These are phyloP conservation scores for Panurus biarmicus DNA, from an alignment of 2,113 vertebrate species.

Conservation along the genomic window DNA sequence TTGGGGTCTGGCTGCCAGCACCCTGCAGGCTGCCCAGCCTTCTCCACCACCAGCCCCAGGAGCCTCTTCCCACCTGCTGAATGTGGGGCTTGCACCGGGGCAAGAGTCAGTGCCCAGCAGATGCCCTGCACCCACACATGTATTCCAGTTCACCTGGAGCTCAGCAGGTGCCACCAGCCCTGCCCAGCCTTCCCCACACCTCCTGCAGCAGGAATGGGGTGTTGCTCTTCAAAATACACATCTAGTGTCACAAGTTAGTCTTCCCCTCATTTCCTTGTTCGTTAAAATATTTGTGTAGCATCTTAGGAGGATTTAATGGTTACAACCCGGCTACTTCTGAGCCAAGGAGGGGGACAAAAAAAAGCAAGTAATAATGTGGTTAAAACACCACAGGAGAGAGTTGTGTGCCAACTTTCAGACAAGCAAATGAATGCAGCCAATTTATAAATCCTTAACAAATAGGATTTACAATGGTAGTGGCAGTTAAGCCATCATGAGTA, in stretches of 20 bases:
- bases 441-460: constrained; percentile 31
- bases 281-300: neutral
- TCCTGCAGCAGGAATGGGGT: neutral
- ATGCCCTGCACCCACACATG: neutral
- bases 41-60: neutral
- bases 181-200: neutral
- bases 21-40: neutral
- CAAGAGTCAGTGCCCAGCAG: neutral
- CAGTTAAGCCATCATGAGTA: neutral
- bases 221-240: neutral
- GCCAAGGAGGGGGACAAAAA: neutral
- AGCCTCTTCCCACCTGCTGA: neutral
- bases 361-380: neutral
- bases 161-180: neutral
- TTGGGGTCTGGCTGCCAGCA: neutral
- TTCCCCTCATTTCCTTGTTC: neutral
- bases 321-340: neutral
- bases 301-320: neutral
- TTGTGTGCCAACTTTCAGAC: neutral
- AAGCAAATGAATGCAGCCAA: constrained; percentile 3
- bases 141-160: neutral
- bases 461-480: constrained; percentile 14
- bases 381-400: neutral
- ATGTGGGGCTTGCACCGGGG: accelerated
- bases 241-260: neutral